A percentile compares a stretch with the other conserved stretches of the same genome.
phyloP scores from a whole-genome alignment of 2,113 vertebrate genomes.

The Pseudorectes ferrugineus region DNA sequence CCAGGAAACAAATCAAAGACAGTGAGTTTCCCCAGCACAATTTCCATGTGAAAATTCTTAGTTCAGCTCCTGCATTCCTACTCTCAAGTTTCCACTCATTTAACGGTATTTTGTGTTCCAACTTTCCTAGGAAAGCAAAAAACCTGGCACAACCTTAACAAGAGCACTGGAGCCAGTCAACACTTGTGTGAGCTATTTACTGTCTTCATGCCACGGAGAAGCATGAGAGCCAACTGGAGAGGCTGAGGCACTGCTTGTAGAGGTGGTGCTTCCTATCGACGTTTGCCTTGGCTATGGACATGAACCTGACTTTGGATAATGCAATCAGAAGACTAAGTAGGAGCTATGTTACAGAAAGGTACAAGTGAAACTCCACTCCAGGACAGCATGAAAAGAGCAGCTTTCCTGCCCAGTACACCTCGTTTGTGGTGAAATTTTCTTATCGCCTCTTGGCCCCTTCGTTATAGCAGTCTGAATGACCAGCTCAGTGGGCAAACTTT shows the following conservation, averaged over 20 bases:
- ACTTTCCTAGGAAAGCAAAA: neutral
- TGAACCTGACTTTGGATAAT: neutral
- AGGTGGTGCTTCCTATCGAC: neutral
- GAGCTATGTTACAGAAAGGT: neutral
- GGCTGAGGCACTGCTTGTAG: neutral
- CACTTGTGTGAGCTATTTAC: neutral
- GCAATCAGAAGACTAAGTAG: neutral
- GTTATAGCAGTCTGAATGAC: neutral
- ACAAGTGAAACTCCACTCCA: neutral
- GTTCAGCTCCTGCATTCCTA: neutral
- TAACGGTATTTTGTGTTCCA: neutral
- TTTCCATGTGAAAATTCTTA: neutral
- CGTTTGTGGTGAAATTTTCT: neutral
- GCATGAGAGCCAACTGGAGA: neutral
- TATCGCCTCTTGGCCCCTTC: fast-evolving
- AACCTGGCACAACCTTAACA: neutral
- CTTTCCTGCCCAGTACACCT: neutral
- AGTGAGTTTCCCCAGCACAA: neutral
- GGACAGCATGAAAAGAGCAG: neutral
- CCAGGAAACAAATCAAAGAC: neutral
- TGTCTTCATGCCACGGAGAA: fast-evolving
- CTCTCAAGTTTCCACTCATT: neutral
- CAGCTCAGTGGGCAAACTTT: neutral
- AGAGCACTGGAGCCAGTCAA: neutral
- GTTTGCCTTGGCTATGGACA: neutral